Evolutionary conservation across 2,888 invertebrate species (phyloP), one percentile per base, ranked within the genome.

Genomic region (Scelioninae gen. 2): DNA sequence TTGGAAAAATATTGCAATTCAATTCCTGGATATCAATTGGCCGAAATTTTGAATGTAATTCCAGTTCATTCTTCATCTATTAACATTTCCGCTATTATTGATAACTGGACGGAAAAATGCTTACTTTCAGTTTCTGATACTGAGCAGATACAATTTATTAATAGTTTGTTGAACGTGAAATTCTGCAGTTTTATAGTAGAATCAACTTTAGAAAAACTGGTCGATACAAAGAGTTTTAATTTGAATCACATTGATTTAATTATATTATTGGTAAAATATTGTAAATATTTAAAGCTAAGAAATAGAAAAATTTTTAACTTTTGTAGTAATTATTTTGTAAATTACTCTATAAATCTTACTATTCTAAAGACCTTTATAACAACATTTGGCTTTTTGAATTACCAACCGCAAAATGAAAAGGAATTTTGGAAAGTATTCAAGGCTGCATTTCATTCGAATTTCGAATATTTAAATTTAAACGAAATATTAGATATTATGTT

Each of bases 371-470:
- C 89, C 1, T 87, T 92, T 50, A 85, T 92, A 55, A 87, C 87
- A 74, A 88, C 91, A 0, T 91, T 90, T 84, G 93, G 92, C 6
- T 87, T 87, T 75, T 86, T 93, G 35, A 87, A 89, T 81, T 90
- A 88, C 83, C 83, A 88, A 68, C 90, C 91, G 28, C 73, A 82
- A 1, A 87, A 88, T 72, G 83, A 85, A 25, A 13, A n/a, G 0
- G 80, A 87, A 41, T 91, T 92, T 85, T 92, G 92, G 90, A 81
- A 83, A 28, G 80, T 82, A 3, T 83, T 90, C 39, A 91, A 92
- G 81, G 82, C 84, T 13, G 83, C 87, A 41, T 79, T 92, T n/a
- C 81, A 87, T 43, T 83, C 87, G 15, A 89, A 89, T 67, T 91
- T 91, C 83, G 81, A 87, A 3, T 89, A 90, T 79, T 87, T 92